Base-by-base conservation (phyloP, 23 tunicate genomes). In the Diplosoma virens region DNA sequence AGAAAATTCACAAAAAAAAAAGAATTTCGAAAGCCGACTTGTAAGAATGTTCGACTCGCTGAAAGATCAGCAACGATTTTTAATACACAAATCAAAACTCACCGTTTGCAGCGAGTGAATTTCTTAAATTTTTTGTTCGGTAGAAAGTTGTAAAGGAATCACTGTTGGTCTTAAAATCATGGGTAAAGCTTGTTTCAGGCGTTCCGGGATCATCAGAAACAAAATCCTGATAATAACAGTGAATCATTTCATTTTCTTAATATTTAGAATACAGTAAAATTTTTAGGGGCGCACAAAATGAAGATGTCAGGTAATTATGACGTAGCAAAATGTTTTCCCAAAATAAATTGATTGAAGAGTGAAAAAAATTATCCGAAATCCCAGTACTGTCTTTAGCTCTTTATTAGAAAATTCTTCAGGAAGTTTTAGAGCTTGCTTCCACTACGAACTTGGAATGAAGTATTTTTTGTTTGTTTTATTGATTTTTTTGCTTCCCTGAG, bases 191-290 rank as follows among this genome's bases (percentile, higher is more conserved):
- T 21, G 84, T 64, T 71, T 86, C 93, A 25, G 93, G 93, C 0
- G 78, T 86, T 16, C 84, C 93, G 33, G 93, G 71, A 58, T 86
- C 93, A 66, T 78, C 93, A 24, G 82, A 73, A 0, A 86, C 93
- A 73, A 66, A 86, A 24, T 79, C 85, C 93, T 86, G 47, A 21
- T 37, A 73, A 73, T 1, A 6, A 26, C 16, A 58, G 24, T 58
- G 9, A 58, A n/a, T 45, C 52, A 45, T 9, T 23, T n/a, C 6
- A n/a, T 9, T 18, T 6, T 9, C 52, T 45, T 9, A 45, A 45
- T 45, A 11, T 45, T 45, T 16, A 45, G 52, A 45, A 45, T 16
- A 58, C 16, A 16, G 11, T 16, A 45, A 45, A 16, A 45, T 16
- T 45, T 45, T 11, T 45, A 9, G 52, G 52, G 16, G 14, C 11